A percentile compares a stretch with the other conserved stretches of the same genome.
phyloP scores from a whole-genome alignment of 1,140 invertebrate genomes.

The Hestina assimilis region DNA sequence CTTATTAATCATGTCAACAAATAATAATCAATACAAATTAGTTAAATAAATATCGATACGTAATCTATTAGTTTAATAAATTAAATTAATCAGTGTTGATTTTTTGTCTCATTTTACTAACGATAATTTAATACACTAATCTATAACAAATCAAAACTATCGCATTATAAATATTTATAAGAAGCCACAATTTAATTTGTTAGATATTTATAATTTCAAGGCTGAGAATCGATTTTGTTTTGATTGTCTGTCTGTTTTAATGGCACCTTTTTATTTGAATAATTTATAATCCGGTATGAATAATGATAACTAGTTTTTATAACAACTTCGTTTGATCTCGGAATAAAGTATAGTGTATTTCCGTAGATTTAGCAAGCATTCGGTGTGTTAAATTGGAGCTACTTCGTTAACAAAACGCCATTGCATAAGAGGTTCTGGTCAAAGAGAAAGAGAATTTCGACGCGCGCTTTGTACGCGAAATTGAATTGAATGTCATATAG shows the following conservation, averaged over 20 bases:
- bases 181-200: too few relatives aligned
- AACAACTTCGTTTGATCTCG: not conserved
- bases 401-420: constrained; percentile 65
- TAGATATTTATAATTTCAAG: too few relatives aligned
- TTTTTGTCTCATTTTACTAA: too few relatives aligned
- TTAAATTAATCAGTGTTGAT: too few relatives aligned
- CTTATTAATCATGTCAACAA: not conserved
- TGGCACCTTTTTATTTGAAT: too few relatives aligned
- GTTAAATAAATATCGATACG: not conserved
- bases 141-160: too few relatives aligned
- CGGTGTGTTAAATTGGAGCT: constrained; percentile 44
- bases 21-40: constrained; percentile 1
- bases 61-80: too few relatives aligned
- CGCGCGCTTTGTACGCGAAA: constrained; percentile 67
- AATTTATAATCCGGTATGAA: too few relatives aligned
- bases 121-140: too few relatives aligned
- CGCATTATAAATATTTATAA: too few relatives aligned
- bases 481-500: constrained; percentile 74
- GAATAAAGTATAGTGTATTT: not conserved
- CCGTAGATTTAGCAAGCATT: constrained; percentile 28
- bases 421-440: constrained; percentile 64
- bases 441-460: constrained; percentile 72
- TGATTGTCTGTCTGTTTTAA: too few relatives aligned
- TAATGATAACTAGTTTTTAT: not conserved
- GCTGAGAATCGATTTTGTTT: too few relatives aligned